phyloP scores from a whole-genome alignment of 2,113 vertebrate genomes.

The Eclectus roratus region DNA sequence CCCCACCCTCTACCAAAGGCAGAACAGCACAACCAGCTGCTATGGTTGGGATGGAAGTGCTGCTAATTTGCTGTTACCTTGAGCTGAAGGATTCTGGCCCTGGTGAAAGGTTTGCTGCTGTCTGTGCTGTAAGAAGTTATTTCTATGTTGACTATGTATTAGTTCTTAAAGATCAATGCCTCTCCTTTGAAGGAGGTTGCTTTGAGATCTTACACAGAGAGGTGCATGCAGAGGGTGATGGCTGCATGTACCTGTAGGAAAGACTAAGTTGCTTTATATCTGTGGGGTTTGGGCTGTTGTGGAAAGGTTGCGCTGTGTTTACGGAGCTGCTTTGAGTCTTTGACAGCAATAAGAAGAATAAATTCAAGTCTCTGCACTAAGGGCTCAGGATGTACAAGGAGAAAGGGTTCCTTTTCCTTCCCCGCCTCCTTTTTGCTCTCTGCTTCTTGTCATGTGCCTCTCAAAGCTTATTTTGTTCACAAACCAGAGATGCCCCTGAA shows the following conservation, averaged over 20 bases:
- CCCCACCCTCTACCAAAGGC: neutral
- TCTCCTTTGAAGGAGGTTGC: neutral
- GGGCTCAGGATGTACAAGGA: neutral
- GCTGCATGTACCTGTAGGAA: neutral
- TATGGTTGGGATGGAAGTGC: neutral
- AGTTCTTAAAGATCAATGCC: neutral
- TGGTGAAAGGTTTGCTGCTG: neutral
- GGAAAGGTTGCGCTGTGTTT: slow-evolving; percentile 50
- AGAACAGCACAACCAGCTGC: neutral
- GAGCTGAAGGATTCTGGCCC: neutral
- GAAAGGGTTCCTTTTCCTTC: neutral
- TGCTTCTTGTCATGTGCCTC: neutral
- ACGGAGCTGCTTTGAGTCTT: neutral
- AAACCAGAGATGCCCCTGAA: neutral
- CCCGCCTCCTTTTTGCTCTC: neutral
- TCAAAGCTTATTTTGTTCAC: neutral
- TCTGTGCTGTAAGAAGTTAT: neutral
- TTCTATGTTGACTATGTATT: neutral
- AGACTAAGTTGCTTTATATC: neutral
- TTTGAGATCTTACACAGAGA: neutral
- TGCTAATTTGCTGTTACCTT: neutral
- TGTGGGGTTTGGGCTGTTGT: neutral
- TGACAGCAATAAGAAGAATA: neutral
- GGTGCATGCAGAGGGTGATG: neutral
- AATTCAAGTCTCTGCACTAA: neutral